These are phyloP conservation scores for Vidua chalybeata DNA, from an alignment of 2,113 vertebrate species.

Conservation along the genomic window DNA sequence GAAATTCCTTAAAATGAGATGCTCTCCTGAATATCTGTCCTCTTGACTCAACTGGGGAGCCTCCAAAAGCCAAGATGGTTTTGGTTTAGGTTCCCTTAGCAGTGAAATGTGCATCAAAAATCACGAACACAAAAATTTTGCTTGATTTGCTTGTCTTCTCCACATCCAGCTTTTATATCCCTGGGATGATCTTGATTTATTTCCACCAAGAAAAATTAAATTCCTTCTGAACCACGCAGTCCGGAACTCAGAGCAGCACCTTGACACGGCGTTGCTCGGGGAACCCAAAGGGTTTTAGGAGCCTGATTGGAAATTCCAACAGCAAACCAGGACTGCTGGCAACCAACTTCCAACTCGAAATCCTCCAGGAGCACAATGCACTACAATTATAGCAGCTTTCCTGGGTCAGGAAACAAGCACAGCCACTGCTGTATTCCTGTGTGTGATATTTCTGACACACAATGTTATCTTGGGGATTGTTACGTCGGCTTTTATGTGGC, in stretches of 20 bases:
- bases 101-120: not conserved
- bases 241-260: not conserved
- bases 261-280: no score
- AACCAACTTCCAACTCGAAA: not conserved
- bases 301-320: not conserved
- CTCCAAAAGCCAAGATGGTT: not conserved
- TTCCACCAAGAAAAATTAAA: not conserved
- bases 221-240: not conserved
- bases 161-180: not conserved
- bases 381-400: slow-evolving; percentile 11
- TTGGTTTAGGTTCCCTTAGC: not conserved
- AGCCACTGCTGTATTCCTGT: not conserved
- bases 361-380: not conserved
- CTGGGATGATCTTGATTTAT: not conserved
- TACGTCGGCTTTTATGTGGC: not conserved
- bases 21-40: not conserved
- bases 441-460: slow-evolving; percentile 61
- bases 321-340: not conserved
- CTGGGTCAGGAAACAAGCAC: slow-evolving; percentile 4
- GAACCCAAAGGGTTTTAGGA: not conserved
- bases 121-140: not conserved
- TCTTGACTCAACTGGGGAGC: not conserved
- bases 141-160: not conserved
- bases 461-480: slow-evolving; percentile 56
- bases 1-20: not conserved